Base-by-base conservation (phyloP, 2,888 invertebrate genomes). In the Latrodectus elegans region DNA sequence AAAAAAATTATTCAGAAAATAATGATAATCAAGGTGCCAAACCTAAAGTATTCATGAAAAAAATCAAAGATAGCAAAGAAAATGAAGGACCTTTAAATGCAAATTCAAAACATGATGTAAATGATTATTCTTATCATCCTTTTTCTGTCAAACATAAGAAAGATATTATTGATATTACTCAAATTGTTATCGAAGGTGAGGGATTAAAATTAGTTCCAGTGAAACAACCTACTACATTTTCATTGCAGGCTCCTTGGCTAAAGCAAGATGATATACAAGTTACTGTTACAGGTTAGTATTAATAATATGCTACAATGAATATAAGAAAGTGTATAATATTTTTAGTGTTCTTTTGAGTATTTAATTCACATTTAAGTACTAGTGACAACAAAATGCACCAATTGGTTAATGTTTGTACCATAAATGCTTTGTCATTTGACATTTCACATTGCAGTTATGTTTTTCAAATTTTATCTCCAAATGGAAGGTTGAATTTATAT, bases 131-230 rank as follows among this genome's bases (percentile, higher is more conserved):
- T 14, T 79, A 75, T 52, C 64, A 64, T 52, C 38, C 65, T 12
- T 80, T 53, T 9, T 78, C 85, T 15, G 22, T 78, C 15, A 89
- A 89, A 52, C 74, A 86, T 53, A 89, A 87, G 70, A 89, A 87
- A 86, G 89, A 92, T 83, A 91, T 93, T 91, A 91, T 93, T 91
- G 93, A 93, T 91, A 92, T 93, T 6, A 92, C 91, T 76, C 92
- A 92, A 75, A 93, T 94, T 52, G 92, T 92, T 71, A 94, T 94
- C 10, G 93, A 93, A 89, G 95, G 95, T 10, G 94, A 94, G 88
- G 95, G 95, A 0, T 92, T 95, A 22, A 93, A 94, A 81, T 93
- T 94, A 77, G 93, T 94, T 53, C 94, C 94, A 9, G 93, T 95
- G 60, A 94, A 94, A 90, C 93, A 93, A 83, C 93, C 94, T 8